Evolutionary conservation across 2,888 invertebrate species (phyloP).

Genomic region (Oasisia sp.): DNA sequence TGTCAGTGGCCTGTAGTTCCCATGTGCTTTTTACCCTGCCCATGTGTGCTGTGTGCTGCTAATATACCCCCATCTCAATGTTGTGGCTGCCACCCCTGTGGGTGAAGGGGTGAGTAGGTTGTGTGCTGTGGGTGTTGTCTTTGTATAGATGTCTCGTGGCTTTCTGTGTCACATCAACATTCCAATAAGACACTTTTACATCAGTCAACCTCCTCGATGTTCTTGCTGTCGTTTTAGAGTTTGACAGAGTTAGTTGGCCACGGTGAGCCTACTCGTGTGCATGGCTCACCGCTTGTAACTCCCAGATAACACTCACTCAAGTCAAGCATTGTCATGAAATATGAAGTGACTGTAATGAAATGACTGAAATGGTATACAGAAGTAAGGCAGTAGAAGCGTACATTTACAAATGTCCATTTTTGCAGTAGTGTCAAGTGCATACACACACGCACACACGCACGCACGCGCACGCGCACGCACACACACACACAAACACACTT

Average conservation of each 20-base stretch:
- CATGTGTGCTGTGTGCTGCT: not conserved
- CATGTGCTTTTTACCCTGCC: not conserved
- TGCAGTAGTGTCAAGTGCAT: not conserved
- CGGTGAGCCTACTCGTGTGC: not conserved
- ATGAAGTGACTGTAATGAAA: no score
- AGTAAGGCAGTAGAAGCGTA: not conserved
- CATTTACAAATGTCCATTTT: not conserved
- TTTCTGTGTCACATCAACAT: constrained; percentile 1
- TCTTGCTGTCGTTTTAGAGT: not conserved
- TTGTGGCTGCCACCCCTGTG: not conserved
- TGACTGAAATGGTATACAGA: not conserved
- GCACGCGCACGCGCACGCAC: no score
- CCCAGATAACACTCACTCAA: not conserved
- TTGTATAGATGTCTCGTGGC: not conserved
- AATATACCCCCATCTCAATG: not conserved
- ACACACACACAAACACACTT: no score
- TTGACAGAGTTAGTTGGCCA: not conserved
- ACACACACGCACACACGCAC: no score
- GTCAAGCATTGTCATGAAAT: not conserved
- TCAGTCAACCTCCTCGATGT: not conserved
- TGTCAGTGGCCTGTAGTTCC: not conserved
- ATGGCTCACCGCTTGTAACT: not conserved
- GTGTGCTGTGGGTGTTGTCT: constrained; percentile 9
- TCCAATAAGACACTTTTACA: not conserved
- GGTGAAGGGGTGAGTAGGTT: not conserved